phyloP scores from a whole-genome alignment of 1,140 invertebrate species.

The Psix sp. region DNA sequence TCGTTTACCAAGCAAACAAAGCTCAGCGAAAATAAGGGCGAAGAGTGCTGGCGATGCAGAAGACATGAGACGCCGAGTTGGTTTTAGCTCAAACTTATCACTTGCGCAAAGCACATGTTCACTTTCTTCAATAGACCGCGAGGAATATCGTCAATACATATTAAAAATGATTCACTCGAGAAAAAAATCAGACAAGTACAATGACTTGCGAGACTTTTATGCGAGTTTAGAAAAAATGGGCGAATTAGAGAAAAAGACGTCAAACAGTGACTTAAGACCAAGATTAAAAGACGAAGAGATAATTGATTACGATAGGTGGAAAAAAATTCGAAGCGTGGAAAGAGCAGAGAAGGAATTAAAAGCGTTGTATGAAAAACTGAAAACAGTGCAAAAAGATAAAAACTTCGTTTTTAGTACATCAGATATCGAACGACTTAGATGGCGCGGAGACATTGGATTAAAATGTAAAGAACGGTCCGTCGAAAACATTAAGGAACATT shows the following conservation, averaged over 20 bases:
- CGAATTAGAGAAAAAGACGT: conserved; percentile 87
- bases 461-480: conserved; percentile 91
- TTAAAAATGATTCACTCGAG: conserved; percentile 84
- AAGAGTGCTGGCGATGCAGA: conserved; percentile 81
- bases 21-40: conserved; percentile 76
- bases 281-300: conserved; percentile 85
- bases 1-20: conserved; percentile 76
- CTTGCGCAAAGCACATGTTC: conserved; percentile 74
- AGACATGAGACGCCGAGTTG: conserved; percentile 37
- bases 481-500: conserved; percentile 87
- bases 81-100: conserved; percentile 70
- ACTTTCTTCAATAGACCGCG: conserved; percentile 75
- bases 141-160: conserved; percentile 84
- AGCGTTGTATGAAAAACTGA: conserved; percentile 86
- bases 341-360: conserved; percentile 89
- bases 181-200: conserved; percentile 87
- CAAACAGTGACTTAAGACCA: conserved; percentile 82
- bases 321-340: conserved; percentile 86
- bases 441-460: conserved; percentile 86
- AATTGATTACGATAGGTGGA: conserved; percentile 92
- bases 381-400: conserved; percentile 87
- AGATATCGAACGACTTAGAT: conserved; percentile 83
- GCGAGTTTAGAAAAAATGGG: conserved; percentile 89
- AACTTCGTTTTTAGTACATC: conserved; percentile 88
- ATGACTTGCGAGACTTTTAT: conserved; percentile 91